These are phyloP conservation scores for Melanostoma scalare DNA, from an alignment of 2,888 invertebrate species.

Conservation along the genomic window DNA sequence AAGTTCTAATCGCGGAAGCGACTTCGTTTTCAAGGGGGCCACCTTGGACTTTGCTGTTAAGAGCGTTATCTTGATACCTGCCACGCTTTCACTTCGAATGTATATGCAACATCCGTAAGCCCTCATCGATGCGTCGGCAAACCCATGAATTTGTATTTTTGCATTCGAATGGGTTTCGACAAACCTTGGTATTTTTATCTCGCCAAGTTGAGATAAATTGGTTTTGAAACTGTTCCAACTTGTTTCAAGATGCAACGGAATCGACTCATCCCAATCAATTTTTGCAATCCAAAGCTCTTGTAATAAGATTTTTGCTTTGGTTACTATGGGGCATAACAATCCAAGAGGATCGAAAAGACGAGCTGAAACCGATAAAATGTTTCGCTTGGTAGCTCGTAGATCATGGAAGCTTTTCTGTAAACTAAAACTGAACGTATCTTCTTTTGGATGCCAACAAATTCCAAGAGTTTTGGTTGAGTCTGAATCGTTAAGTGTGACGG, in stretches of 20 bases:
- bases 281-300: slow-evolving; percentile 40
- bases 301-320: slow-evolving; percentile 36
- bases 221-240: slow-evolving; percentile 18
- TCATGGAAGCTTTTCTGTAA: slow-evolving; percentile 14
- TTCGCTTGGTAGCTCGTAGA: too few species aligned
- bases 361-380: slow-evolving; percentile 19
- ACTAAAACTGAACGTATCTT: slow-evolving; percentile 14
- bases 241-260: slow-evolving; percentile 23
- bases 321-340: slow-evolving; percentile 21
- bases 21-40: slow-evolving; percentile 52
- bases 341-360: neutral
- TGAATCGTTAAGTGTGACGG: slow-evolving; percentile 27
- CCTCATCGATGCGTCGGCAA: slow-evolving; percentile 47
- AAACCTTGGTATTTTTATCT: slow-evolving; percentile 23
- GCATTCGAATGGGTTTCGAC: slow-evolving; percentile 4
- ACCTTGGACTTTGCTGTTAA: slow-evolving; percentile 52
- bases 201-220: slow-evolving; percentile 7
- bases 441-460: slow-evolving; percentile 26
- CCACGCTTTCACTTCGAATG: slow-evolving; percentile 5
- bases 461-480: slow-evolving; percentile 24
- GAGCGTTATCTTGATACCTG: slow-evolving; percentile 34
- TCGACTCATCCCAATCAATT: slow-evolving; percentile 45
- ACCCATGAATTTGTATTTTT: neutral
- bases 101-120: slow-evolving; percentile 61
- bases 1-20: slow-evolving; percentile 57